Percentiles rank a stretch among this genome's conserved stretches.
These are phyloP conservation scores for Raja brachyura DNA, from an alignment of 2,113 vertebrate species.

Conservation along the genomic window DNA sequence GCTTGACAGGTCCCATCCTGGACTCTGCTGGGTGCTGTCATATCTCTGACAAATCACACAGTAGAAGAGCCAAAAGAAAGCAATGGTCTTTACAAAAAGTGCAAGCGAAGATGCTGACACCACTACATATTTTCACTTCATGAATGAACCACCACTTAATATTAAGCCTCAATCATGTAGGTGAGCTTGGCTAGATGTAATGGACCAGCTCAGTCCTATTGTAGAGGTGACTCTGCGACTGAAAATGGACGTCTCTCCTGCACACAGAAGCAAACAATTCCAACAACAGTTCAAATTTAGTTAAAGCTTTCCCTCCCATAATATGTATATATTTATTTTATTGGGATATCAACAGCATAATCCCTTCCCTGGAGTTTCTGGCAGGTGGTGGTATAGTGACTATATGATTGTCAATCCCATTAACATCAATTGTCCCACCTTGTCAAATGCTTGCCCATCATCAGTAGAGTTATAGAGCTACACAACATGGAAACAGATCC, in stretches of 20 bases:
- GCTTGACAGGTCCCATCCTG: background rate
- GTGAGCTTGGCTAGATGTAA: background rate
- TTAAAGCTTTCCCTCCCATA: background rate
- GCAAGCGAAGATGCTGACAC: background rate
- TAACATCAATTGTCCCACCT: background rate
- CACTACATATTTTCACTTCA: background rate
- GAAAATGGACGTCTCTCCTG: background rate
- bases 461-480: background rate
- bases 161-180: background rate
- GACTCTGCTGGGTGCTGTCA: background rate
- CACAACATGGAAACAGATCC: no score
- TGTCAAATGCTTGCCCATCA: background rate
- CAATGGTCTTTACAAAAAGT: background rate
- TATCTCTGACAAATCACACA: background rate
- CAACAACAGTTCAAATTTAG: background rate
- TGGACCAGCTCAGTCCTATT: background rate
- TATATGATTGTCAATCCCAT: background rate
- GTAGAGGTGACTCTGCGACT: background rate
- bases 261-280: background rate
- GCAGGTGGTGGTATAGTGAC: background rate
- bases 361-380: background rate
- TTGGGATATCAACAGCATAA: background rate
- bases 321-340: background rate
- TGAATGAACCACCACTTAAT: background rate
- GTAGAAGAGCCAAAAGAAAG: background rate